phyloP scores from a whole-genome alignment of 2,888 invertebrate genomes.

The Acrobasis suavella region DNA sequence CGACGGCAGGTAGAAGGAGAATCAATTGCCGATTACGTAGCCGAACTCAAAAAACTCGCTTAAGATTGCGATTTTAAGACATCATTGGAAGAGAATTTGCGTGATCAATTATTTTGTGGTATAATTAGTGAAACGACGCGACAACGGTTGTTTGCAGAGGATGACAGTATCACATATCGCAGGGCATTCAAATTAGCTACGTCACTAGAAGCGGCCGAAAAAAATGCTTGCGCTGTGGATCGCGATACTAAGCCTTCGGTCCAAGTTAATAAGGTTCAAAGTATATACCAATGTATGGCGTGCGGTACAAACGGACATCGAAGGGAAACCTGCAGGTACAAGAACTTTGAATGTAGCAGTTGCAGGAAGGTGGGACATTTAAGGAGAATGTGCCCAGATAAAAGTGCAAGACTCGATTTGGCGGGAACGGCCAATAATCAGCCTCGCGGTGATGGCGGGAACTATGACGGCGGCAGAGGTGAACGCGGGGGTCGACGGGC shows the following conservation, averaged over 20 bases:
- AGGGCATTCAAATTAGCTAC: constrained; percentile 27
- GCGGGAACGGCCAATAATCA: not conserved
- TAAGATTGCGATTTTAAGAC: constrained; percentile 26
- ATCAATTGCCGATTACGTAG: constrained; percentile 22
- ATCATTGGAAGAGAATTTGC: constrained; percentile 33
- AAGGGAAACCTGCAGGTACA: constrained; percentile 19
- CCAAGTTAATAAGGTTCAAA: constrained; percentile 1
- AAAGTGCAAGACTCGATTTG: constrained; percentile 11
- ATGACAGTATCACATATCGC: constrained; percentile 21
- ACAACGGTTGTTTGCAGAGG: constrained; percentile 35
- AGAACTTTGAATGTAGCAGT: constrained; percentile 11
- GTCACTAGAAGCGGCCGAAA: constrained; percentile 32
- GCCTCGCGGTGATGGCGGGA: not conserved
- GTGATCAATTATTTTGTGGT: constrained; percentile 35
- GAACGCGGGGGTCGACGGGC: not conserved
- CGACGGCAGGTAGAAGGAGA: constrained; percentile 16
- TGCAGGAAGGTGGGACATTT: constrained; percentile 21
- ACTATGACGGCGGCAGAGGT: too few relatives aligned
- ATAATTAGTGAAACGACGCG: constrained; percentile 27
- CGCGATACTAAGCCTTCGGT: not conserved
- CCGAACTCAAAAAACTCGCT: constrained; percentile 24
- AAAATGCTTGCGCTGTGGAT: constrained; percentile 21
- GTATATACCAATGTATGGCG: constrained; percentile 21
- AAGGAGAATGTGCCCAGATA: constrained; percentile 25
- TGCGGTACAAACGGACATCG: constrained; percentile 23